These are phyloP conservation scores for Drosophila bifasciata DNA, from an alignment of 1,140 invertebrate species.

Conservation along the genomic window DNA sequence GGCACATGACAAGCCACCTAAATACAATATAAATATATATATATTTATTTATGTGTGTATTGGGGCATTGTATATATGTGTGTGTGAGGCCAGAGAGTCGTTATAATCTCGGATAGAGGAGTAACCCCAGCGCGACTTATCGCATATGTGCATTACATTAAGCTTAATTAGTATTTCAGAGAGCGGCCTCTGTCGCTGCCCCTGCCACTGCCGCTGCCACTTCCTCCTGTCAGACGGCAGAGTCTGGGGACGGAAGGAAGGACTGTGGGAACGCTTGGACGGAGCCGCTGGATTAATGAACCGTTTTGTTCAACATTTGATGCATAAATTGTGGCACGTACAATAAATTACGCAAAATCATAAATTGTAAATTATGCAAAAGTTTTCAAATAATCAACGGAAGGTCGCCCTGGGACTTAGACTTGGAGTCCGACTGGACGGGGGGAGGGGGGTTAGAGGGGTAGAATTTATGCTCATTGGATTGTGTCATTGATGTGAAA, in stretches of 20 bases:
- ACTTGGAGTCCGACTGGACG: neutral
- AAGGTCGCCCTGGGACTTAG: conserved; percentile 42
- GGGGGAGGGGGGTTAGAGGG: neutral
- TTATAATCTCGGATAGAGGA: conserved; percentile 49
- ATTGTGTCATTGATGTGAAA: conserved; percentile 49
- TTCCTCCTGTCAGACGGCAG: too few species aligned
- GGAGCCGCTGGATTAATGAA: conserved; percentile 72
- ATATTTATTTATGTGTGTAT: too few species aligned
- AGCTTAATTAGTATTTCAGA: conserved; percentile 77
- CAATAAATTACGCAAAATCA: conserved; percentile 77
- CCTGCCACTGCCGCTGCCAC: too few species aligned
- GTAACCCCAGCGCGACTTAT: conserved; percentile 53
- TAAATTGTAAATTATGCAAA: conserved; percentile 80
- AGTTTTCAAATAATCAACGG: conserved; percentile 65
- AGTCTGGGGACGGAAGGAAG: neutral
- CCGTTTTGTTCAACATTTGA: conserved; percentile 74
- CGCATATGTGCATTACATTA: conserved; percentile 78
- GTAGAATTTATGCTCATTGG: conserved; percentile 44
- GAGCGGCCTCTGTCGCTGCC: conserved; percentile 11
- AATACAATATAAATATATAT: conserved; percentile 73
- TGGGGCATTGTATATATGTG: conserved; percentile 15
- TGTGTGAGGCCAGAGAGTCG: conserved; percentile 33
- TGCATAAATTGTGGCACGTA: conserved; percentile 76
- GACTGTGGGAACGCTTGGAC: conserved; percentile 62
- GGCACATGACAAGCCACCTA: conserved; percentile 71